These are phyloP conservation scores for Thalpophila matura DNA, from an alignment of 2,888 invertebrate genomes.

Conservation along the genomic window DNA sequence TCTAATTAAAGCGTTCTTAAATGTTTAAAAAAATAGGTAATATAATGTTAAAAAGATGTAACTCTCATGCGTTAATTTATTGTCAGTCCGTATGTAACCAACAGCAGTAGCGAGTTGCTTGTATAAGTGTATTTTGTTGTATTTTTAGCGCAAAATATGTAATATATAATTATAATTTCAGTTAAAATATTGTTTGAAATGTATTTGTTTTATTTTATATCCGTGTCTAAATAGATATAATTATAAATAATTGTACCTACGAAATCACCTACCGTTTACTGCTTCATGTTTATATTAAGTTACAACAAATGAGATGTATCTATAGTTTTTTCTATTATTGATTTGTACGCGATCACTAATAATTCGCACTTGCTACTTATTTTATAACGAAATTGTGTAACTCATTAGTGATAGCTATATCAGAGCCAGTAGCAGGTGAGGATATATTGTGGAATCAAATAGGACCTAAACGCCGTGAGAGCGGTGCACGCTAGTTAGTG, in stretches of 20 bases:
- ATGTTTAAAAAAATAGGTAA: slow-evolving; percentile 72
- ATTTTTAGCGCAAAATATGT: slow-evolving; percentile 78
- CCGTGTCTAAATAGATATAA: slow-evolving; percentile 58
- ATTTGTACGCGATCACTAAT: slow-evolving; percentile 41
- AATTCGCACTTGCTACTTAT: slow-evolving; percentile 49
- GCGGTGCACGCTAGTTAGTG: slow-evolving; percentile 10
- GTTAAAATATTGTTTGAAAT: slow-evolving; percentile 76
- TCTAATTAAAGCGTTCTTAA: slow-evolving; percentile 67
- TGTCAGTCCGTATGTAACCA: slow-evolving; percentile 77
- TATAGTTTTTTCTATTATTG: slow-evolving; percentile 52
- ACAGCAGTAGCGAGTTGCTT: slow-evolving; percentile 80
- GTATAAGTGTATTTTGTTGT: slow-evolving; percentile 87
- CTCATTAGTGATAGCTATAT: slow-evolving; percentile 20
- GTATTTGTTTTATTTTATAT: slow-evolving; percentile 69
- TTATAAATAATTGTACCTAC: slow-evolving; percentile 60
- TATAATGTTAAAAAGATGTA: slow-evolving; percentile 69
- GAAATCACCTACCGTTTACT: slow-evolving; percentile 64
- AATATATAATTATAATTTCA: slow-evolving; percentile 81
- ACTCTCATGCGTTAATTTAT: slow-evolving; percentile 73
- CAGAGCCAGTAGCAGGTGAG: slow-evolving; percentile 40
- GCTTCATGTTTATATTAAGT: slow-evolving; percentile 59
- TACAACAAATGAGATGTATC: slow-evolving; percentile 54
- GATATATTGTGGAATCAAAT: slow-evolving; percentile 46
- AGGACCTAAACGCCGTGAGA: slow-evolving; percentile 22
- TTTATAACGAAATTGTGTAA: slow-evolving; percentile 27